Percentiles rank a stretch among this genome's conserved stretches.
These are phyloP conservation scores for Caiman crocodilus DNA, from an alignment of 2,797 vertebrate genomes.

Conservation along the genomic window DNA sequence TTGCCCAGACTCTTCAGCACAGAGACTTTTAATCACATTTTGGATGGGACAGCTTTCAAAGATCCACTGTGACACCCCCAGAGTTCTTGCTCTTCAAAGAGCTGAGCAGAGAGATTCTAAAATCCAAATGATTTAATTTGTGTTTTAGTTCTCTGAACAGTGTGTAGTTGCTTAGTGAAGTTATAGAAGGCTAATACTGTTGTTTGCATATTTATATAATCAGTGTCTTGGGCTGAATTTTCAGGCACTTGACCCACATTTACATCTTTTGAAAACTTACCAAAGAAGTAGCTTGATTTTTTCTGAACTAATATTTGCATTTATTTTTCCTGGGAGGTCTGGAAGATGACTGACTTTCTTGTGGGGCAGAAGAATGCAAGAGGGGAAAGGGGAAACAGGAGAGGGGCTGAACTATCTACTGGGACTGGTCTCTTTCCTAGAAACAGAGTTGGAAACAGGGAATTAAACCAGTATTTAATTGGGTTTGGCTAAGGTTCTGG, in stretches of 20 bases:
- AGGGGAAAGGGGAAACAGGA: too few species aligned
- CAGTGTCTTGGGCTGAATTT: neutral
- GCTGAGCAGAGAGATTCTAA: neutral
- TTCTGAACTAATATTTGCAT: neutral
- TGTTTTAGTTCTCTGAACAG: neutral
- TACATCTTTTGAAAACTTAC: neutral
- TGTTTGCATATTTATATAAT: accelerated
- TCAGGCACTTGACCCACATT: neutral
- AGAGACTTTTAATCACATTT: neutral
- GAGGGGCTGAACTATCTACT: too few species aligned
- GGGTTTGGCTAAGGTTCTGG: too few species aligned
- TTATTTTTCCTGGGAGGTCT: neutral
- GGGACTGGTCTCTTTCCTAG: neutral
- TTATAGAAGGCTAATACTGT: neutral
- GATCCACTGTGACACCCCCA: neutral
- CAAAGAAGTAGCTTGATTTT: neutral
- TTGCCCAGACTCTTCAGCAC: neutral
- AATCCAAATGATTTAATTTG: neutral
- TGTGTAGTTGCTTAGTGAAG: neutral
- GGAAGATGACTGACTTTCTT: neutral
- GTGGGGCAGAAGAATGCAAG: neutral
- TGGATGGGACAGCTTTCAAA: neutral
- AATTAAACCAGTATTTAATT: too few species aligned
- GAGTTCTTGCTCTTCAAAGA: neutral
- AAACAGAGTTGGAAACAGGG: neutral